phyloP scores from a whole-genome alignment of 2,888 invertebrate species.

The Hesperia comma region DNA sequence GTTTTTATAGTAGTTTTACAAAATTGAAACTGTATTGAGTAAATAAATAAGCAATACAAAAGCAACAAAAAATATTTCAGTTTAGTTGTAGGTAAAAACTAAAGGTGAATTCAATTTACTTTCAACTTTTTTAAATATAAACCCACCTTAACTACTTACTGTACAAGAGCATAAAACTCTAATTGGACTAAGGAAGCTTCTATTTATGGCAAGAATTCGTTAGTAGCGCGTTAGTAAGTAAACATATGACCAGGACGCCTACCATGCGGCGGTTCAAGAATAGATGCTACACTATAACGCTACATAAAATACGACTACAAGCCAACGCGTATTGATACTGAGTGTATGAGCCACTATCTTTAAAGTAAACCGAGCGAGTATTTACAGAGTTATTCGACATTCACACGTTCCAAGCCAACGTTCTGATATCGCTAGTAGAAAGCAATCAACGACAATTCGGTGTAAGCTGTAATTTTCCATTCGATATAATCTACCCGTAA shows the following conservation, averaged over 20 bases:
- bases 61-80: no score
- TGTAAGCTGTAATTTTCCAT: conserved; percentile 78
- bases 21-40: no score
- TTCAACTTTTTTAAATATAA: no score
- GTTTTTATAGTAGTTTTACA: no score
- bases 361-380: conserved; percentile 28
- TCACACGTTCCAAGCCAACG: conserved; percentile 77
- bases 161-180: conserved; percentile 5
- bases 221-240: conserved; percentile 25
- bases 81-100: no score
- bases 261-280: conserved; percentile 26
- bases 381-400: conserved; percentile 66
- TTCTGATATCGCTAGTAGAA: conserved; percentile 75
- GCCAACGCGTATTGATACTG: conserved; percentile 11
- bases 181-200: conserved; percentile 22
- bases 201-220: conserved; percentile 20
- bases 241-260: conserved; percentile 28
- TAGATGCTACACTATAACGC: conserved; percentile 12
- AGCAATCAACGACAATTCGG: conserved; percentile 72
- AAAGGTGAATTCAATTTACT: no score
- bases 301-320: conserved; percentile 11
- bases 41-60: no score
- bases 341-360: conserved; percentile 27
- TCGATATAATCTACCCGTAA: conserved; percentile 50
- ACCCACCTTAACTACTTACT: no score